A percentile compares a stretch with the other conserved stretches of the same genome.
Conservation (phyloP, 2,888 invertebrate genomes). For the Charanyca ferruginea region DNA sequence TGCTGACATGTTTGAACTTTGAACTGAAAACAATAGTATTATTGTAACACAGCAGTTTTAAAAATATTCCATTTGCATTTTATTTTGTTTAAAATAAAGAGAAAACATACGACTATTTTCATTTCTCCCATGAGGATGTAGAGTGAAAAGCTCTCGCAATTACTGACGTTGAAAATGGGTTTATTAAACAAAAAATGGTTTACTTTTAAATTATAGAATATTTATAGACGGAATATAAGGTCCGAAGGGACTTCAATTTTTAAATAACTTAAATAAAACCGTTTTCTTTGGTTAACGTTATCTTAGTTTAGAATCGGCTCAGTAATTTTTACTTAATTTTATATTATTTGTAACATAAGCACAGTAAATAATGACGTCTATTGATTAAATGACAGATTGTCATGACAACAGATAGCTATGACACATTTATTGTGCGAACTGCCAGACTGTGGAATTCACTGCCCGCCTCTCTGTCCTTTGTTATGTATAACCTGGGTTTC, state of each 20-base stretch:
- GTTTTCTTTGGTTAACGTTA: neutral
- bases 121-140: constrained; percentile 18
- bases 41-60: neutral
- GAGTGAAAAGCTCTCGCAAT: constrained; percentile 11
- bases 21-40: neutral
- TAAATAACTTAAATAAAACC: neutral
- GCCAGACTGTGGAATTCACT: too few species aligned
- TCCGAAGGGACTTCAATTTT: neutral
- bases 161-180: constrained; percentile 10
- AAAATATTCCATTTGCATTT: neutral
- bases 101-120: constrained; percentile 8
- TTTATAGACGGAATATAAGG: neutral
- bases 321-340: neutral
- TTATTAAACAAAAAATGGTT: constrained; percentile 2
- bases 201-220: constrained; percentile 22
- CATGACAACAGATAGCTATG: too few species aligned
- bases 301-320: neutral
- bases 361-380: too few species aligned
- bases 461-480: too few species aligned
- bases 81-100: constrained; percentile 8
- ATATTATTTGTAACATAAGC: neutral
- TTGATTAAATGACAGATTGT: too few species aligned
- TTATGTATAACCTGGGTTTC: too few species aligned
- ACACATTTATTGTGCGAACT: too few species aligned
- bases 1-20: neutral